Evolutionary conservation across 2,888 invertebrate species (phyloP), one percentile per base, ranked within the genome.

Genomic region (Euspilapteryx auroguttella): DNA sequence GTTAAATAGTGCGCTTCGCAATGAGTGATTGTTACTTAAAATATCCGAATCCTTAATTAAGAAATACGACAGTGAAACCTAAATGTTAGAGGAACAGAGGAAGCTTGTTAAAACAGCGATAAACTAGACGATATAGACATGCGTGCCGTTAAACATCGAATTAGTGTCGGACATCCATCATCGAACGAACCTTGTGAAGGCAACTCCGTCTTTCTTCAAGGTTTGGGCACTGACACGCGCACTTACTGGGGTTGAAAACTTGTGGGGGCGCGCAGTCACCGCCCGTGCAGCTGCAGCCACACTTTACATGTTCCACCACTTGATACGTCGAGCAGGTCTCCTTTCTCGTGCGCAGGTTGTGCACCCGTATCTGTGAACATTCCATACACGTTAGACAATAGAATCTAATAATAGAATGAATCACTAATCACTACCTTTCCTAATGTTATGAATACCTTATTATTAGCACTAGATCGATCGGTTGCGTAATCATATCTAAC

Each of bases 181-280:
- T 71, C 71, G 53, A 46, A 75, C 73, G 49, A 63, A 75, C 75
- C 75, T 75, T 56, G 46, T 42, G 55, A 42, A 62, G 55, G 39
- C 73, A 75, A 35, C 38, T 46, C 42, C 66, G 50, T 41, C 66
- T 57, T 35, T 68, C 66, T 35, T 59, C 56, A 41, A 47, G 37
- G 57, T 71, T 61, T 42, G 71, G 62, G 48, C 75, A 75, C 49
- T 66, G 65, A 46, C 73, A 73, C 55, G 59, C 42, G 55, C 71
- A 75, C 73, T 73, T 75, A 73, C 73, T 73, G 51, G 66, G 63
- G 38, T 65, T 68, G 50, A 50, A 66, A 36, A 68, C 54, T 38
- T 45, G 44, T 30, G 59, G 56, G 8, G 55, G 40, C 8, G 42
- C 44, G 42, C 73, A 75, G 32, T 54, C 49, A 20, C 45, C 52